phyloP scores from a whole-genome alignment of 2,888 invertebrate species.

The Tetropium fuscum region DNA sequence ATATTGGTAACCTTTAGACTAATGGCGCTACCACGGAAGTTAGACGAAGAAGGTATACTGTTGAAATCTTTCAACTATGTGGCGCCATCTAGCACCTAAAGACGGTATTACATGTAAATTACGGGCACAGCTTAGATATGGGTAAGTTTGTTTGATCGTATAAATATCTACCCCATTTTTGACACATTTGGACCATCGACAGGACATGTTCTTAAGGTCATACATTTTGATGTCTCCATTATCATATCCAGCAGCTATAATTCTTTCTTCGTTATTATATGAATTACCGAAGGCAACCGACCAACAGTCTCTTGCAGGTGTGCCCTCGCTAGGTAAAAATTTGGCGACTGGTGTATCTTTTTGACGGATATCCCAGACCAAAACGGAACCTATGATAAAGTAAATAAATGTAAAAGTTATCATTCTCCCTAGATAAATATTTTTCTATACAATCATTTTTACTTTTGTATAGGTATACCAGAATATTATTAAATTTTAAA shows the following conservation, averaged over 20 bases:
- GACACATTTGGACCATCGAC: constrained; percentile 92
- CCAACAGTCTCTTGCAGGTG: constrained; percentile 91
- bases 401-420: background rate
- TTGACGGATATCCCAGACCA: constrained; percentile 96
- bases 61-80: no score
- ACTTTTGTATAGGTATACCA: no score
- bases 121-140: no score
- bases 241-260: constrained; percentile 93
- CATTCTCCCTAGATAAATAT: no score
- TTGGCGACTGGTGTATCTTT: constrained; percentile 89
- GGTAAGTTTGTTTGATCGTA: no score
- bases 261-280: constrained; percentile 86
- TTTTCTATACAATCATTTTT: no score
- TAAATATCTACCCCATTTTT: constrained; percentile 89
- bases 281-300: constrained; percentile 93
- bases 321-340: constrained; percentile 82
- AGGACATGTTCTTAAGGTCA: constrained; percentile 84
- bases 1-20: no score
- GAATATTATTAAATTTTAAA: no score
- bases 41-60: no score
- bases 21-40: no score
- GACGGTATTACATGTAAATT: no score
- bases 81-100: no score
- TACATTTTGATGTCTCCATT: constrained; percentile 97
- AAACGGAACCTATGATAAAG: constrained; percentile 78